Base-by-base conservation (phyloP, 2,797 vertebrate genomes). In the Melanotaenia boesemani region DNA sequence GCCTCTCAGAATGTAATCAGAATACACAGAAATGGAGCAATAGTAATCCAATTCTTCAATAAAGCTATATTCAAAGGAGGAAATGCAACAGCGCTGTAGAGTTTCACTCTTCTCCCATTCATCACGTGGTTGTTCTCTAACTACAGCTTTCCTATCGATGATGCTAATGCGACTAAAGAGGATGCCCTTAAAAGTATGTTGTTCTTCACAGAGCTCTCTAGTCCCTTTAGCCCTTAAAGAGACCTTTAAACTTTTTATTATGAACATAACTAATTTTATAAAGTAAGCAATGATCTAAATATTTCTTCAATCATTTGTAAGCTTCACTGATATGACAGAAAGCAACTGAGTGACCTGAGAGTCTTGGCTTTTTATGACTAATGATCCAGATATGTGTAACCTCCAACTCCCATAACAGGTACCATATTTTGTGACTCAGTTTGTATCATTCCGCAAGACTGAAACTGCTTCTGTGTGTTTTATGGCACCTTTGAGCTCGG, bases 401-500 rank as follows among this genome's bases (percentile, higher is more conserved):
- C 60, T 79, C 57, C 83, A 87, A 87, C 86, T 64, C 85, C 86
- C 85, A 76, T 24, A 54, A 62, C 81, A 89, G 85, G 80, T 86
- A 87, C 63, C 50, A 74, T 48, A 72, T 57, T 65, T 54, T 54
- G 58, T 88, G 24, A 63, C 65, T 63, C 46, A 81, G 46, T 52
- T 41, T 46, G 48, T 63, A 8, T 64, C 7, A 69, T 68, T 70
- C 55, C 73, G 59, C 82, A 61, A 76, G 26, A 87, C 56, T n/a
- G 30, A 90, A 86, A 91, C 86, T 70, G 48, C 66, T 76, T 90
- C 36, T 80, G 32, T 62, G 41, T 87, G 24, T 72, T 3, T 57
- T 30, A 36, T 63, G 32, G 39, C 37, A 77, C 67, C 58, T 77
- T 24, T 36, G 39, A 63, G 56, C 73, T 66, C 6, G 41, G 73